Base-by-base conservation (phyloP, 2,113 vertebrate species). In the Heterochromis multidens region DNA sequence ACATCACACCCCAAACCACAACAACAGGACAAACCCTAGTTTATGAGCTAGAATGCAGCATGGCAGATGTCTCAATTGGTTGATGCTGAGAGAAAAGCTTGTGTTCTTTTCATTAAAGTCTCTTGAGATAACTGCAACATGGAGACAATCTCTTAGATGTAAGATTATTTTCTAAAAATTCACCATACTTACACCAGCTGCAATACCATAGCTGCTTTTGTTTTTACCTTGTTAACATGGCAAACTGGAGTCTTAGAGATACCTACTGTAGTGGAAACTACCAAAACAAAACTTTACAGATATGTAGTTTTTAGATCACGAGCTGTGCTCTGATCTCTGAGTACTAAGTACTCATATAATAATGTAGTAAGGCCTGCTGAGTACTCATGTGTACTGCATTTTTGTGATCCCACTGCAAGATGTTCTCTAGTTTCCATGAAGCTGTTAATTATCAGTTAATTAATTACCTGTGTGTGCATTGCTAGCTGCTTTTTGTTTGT, bases 1-100 rank as follows among this genome's bases (percentile, higher is more conserved):
- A 76, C 80, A 93, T 94, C 92, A 95, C 52, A 21, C 1, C 46
- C 56, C 60, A 67, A 90, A 83, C 56, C 63, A 16, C 79, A 40
- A 72, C 78, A 82, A 77, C 85, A 79, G 56, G 43, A 61, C 54
- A 6, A 29, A 54, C 37, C 29, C 74, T 4, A 65, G 8, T 59
- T 37, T 14, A 76, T 25, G 79, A 83, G 85, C 63, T 81, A 78
- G 52, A 61, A 43, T 6, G 16, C 4, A 27, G 35, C 77, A 8
- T 19, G 56, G 37, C 6, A 25, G 60, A 85, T 60, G 65, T 76
- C 76, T 65, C 77, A 29, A 52, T 27, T 58, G 62, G 33, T 7
- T 16, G 13, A 46, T 43, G 35, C 5, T 33, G 60, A 52, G 70
- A 54, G 23, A 46, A 52, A 29, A 54, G 43, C 61, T 19, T 14